Evolutionary conservation across 2,797 vertebrate genomes (phyloP), one percentile per base, ranked within the genome.

Genomic region (Sylvilagus floridanus): DNA sequence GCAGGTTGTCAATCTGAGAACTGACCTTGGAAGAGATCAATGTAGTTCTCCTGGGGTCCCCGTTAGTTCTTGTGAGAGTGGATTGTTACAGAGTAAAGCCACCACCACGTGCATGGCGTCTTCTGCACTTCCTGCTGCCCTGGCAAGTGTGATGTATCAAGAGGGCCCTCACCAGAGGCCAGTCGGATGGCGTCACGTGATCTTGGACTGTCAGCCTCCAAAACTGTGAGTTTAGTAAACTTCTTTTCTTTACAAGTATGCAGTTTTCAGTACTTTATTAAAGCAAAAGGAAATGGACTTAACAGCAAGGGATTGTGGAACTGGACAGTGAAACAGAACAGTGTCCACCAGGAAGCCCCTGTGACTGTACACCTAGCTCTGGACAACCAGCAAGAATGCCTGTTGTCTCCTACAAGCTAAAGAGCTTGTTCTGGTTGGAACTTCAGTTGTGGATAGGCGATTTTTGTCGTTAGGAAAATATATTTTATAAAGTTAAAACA

Each of bases 391-490:
- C 30, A 87, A 7, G 54, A 66, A 76, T 17, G 16, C 62, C 60
- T 91, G 12, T 76, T 60, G 47, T 21, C 28, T 73, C 13, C 17
- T 22, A 60, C 5, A 17, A 8, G n/a, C 17, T 47, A 37, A 79
- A 83, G 30, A 8, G 3, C 35, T 90, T 77, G 16, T n/a, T 73
- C 78, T 66, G 63, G 19, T 87, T 78, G n/a, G 35, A 93, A 65
- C 4, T 37, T 24, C 73, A 68, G 5, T 66, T 72, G 4, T 26
- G 91, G 57, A 52, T 13, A 47, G 50, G 54, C 82, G 12, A 75
- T 89, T 81, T 77, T 90, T 90, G 16, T 76, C 22, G 7, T 12
- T 81, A 37, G 35, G 22, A 68, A 91, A 96, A 68, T 32, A 19
- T 8, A 17, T 50, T 16, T 76, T 63, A 50, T 30, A n/a, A 88